phyloP scores from a whole-genome alignment of 2,888 invertebrate species.

The Spodoptera picta region DNA sequence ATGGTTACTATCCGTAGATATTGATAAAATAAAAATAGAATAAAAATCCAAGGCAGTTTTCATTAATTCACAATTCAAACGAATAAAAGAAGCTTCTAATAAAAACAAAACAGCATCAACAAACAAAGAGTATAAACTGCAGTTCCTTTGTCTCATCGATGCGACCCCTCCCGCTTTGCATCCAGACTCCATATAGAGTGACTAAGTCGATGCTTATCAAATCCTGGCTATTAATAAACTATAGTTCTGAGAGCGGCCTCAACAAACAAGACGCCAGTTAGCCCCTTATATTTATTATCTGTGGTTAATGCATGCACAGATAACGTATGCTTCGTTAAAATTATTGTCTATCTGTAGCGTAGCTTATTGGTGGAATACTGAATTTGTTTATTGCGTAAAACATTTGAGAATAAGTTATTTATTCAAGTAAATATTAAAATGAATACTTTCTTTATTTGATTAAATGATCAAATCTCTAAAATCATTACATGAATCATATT shows the following conservation, averaged over 20 bases:
- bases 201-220: constrained; percentile 59
- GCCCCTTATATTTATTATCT: constrained; percentile 54
- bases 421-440: no score
- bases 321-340: constrained; percentile 48
- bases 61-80: no score
- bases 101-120: neutral
- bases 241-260: constrained; percentile 52
- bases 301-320: constrained; percentile 52
- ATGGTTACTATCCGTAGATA: no score
- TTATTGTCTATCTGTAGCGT: constrained; percentile 42
- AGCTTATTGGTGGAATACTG: constrained; percentile 26
- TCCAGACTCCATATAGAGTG: constrained; percentile 41
- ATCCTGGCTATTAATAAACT: constrained; percentile 49
- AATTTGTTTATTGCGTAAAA: neutral
- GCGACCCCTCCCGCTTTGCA: constrained; percentile 12
- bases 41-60: no score
- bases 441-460: no score
- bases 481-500: no score
- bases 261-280: constrained; percentile 46
- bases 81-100: neutral
- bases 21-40: no score
- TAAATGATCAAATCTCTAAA: no score
- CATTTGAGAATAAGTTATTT: neutral
- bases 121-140: constrained; percentile 15
- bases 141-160: constrained; percentile 45